Base-by-base conservation (phyloP, 2,113 vertebrate species). In the Oceanodroma tethys region DNA sequence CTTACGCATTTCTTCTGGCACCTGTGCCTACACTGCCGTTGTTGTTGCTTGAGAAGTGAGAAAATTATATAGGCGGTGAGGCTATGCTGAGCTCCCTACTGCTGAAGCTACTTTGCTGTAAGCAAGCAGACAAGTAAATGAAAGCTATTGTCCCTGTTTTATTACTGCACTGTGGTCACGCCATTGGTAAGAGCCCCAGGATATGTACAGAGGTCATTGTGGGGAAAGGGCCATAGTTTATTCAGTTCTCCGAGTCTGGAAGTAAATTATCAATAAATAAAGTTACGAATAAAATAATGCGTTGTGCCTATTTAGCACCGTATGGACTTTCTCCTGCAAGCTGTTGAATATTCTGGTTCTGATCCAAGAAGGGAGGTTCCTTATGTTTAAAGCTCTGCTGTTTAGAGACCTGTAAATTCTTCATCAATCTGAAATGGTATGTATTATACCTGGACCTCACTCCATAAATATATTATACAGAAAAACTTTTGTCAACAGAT, bases 21-120 rank as follows among this genome's bases (percentile, higher is more conserved):
- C 48, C 82, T 94, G 80, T 74, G 63, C 81, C 94, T 84, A 81
- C 81, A 42, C n/a, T 66, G 80, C 65, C 3, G 25, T 68, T 89
- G 65, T 63, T 86, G 45, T 65, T 74, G 50, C 83, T 78, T 78
- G 88, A 91, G 60, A 88, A 95, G 76, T 74, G 84, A 88, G 94
- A 86, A 92, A 47, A 59, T 66, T 21, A 19, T 13, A 38, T 19
- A 78, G 79, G 79, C 6, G 11, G 48, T 45, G n/a, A 76, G 53
- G 68, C 55, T 63, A 6, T 45, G 65, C 81, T 84, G 81, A 78
- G 65, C 65, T 84, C 72, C 30, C 72, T 38, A 2, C 72, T 53
- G 59, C 55, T 84, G 76, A 45, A 91, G 59, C 42, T 70, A 1
- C 45, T 71, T 62, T 73, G 79, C 59, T 59, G 20, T 72, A 42